phyloP scores from a whole-genome alignment of 2,888 invertebrate genomes.

The Eutolmus rufibarbis region DNA sequence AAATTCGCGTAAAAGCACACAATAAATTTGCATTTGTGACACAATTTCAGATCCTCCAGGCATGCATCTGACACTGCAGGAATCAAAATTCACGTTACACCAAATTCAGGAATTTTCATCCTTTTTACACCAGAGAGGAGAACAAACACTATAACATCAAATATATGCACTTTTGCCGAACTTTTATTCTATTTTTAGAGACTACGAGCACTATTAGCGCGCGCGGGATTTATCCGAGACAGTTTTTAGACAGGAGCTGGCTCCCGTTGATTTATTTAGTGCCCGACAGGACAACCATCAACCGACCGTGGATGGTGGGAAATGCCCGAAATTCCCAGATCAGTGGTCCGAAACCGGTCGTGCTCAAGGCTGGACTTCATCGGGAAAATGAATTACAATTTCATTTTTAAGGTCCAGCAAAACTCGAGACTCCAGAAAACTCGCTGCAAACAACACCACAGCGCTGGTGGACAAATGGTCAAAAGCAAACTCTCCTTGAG shows the following conservation, averaged over 20 bases:
- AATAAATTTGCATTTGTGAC: neutral
- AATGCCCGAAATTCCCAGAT: neutral
- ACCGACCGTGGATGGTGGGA: neutral
- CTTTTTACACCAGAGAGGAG: neutral
- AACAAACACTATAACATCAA: neutral
- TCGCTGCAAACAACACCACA: neutral
- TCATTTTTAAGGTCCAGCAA: neutral
- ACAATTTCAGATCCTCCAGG: neutral
- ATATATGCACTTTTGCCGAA: neutral
- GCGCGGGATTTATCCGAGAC: neutral
- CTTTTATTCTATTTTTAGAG: neutral
- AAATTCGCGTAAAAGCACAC: neutral
- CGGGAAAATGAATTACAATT: neutral
- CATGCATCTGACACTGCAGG: neutral
- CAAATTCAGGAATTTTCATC: neutral
- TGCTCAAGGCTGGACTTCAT: neutral
- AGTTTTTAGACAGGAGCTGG: neutral
- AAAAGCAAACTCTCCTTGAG: neutral
- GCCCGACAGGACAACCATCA: conserved; percentile 1
- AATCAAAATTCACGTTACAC: neutral
- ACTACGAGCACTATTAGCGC: neutral
- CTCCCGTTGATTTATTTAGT: neutral
- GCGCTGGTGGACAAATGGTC: neutral
- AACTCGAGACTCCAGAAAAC: neutral
- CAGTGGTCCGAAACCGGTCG: neutral